Conservation (phyloP, 1,140 invertebrate species). For the Formica exsecta region DNA sequence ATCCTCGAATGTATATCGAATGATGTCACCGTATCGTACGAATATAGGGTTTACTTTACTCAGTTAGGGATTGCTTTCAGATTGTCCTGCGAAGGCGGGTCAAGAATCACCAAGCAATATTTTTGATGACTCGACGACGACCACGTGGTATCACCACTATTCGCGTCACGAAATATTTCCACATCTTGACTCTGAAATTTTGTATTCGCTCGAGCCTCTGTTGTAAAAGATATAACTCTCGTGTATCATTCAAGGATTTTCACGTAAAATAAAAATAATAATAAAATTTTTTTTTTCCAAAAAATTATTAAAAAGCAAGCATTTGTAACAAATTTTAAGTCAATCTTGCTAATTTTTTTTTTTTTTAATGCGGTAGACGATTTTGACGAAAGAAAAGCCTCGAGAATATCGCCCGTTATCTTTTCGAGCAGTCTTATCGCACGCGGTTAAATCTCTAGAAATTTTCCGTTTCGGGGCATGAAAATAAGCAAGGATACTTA, state of each 20-base stretch:
- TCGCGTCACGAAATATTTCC: background rate
- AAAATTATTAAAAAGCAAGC: background rate
- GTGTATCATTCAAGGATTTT: background rate
- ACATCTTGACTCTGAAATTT: background rate
- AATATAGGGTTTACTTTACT: background rate
- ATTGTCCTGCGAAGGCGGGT: conserved; percentile 1
- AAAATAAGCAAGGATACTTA: conserved; percentile 70
- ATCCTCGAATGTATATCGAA: conserved; percentile 36
- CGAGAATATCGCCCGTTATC: background rate
- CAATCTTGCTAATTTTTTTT: background rate
- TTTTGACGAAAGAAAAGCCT: background rate
- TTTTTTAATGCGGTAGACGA: background rate
- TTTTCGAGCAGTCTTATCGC: background rate
- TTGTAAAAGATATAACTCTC: background rate
- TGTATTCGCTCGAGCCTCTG: background rate
- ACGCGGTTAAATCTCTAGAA: background rate
- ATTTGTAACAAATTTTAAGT: too few species aligned
- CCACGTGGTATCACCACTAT: background rate
- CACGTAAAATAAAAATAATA: background rate
- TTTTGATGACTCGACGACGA: background rate
- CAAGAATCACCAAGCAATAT: background rate
- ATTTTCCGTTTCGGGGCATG: background rate
- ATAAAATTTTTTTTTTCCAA: background rate
- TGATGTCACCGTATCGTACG: conserved; percentile 1
- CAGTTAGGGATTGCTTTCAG: too few species aligned